Evolutionary conservation across 2,888 invertebrate genomes (phyloP).

Genomic region (Athalia rosae): DNA sequence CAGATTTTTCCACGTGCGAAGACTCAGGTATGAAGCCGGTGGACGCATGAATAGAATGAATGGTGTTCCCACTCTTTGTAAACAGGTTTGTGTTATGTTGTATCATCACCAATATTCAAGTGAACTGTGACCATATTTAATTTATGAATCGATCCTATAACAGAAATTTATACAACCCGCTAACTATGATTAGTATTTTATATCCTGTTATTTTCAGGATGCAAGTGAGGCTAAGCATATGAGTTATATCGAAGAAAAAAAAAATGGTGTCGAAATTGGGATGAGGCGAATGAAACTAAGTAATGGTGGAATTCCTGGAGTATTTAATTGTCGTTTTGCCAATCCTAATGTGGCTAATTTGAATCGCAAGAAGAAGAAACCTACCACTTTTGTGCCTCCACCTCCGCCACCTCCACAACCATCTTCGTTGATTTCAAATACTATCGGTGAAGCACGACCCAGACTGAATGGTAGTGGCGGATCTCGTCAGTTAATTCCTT

Average conservation of each 20-base stretch:
- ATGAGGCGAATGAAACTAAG: slow-evolving; percentile 66
- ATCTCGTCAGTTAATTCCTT: slow-evolving; percentile 76
- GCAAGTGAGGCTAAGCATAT: slow-evolving; percentile 61
- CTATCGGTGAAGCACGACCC: slow-evolving; percentile 62
- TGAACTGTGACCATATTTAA: no score
- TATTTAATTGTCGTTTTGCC: slow-evolving; percentile 91
- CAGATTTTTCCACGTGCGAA: slow-evolving; percentile 89
- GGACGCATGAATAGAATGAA: slow-evolving; percentile 72
- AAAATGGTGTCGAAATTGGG: slow-evolving; percentile 57
- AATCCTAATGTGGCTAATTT: slow-evolving; percentile 82
- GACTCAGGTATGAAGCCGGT: slow-evolving; percentile 82
- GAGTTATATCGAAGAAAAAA: slow-evolving; percentile 61
- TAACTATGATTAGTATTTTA: background rate
- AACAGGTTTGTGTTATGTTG: slow-evolving; percentile 48
- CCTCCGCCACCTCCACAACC: slow-evolving; percentile 74
- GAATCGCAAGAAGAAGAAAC: slow-evolving; percentile 91
- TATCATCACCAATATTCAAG: background rate
- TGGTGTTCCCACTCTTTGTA: slow-evolving; percentile 59
- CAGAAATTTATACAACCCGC: background rate
- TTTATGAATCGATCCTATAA: background rate
- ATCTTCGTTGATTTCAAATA: slow-evolving; percentile 70
- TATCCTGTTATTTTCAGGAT: slow-evolving; percentile 55
- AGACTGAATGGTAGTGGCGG: slow-evolving; percentile 64
- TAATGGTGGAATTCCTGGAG: slow-evolving; percentile 82
- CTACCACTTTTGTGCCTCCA: slow-evolving; percentile 91